Evolutionary conservation across 2,113 vertebrate species (phyloP), one percentile per base, ranked within the genome.

Genomic region (Sus scrofa): DNA sequence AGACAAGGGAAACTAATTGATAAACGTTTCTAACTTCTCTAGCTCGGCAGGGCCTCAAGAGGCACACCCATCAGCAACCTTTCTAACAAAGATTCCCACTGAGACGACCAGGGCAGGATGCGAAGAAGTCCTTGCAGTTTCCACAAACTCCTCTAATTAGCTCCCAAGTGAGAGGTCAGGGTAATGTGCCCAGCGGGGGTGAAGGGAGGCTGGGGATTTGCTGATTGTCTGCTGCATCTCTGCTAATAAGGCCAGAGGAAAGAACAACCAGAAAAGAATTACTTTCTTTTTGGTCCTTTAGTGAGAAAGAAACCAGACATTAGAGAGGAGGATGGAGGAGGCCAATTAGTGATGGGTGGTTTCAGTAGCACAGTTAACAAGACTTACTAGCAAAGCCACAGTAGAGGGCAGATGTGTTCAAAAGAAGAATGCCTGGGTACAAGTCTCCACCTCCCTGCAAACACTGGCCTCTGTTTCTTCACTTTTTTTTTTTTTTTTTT

Each of bases 181-280:
- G 50, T 84, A 93, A 83, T 7, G 18, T 0, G n/a, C n/a, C n/a
- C n/a, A n/a, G n/a, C n/a, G n/a, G n/a, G 6, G 9, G 18, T 37
- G 22, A 75, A 19, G 32, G 81, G 58, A 65, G 83, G 24, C 79
- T 65, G 24, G 89, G 73, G 74, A 84, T 84, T 94, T 96, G 27
- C 63, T 39, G 37, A 90, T 39, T 96, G 26, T 73, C 85, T 94
- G 82, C 54, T 65, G 37, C 56, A 44, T 14, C 39, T 77, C 32
- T 54, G 27, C 63, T 97, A 97, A 97, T 63, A 94, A 97, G 88
- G 32, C 96, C 96, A n/a, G 71, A 73, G 94, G 94, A 95, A 81
- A 32, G 22, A 10, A 68, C 0, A 1, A 22, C 2, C 65, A 56
- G 79, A 37, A 58, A 87, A 92, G 20, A 79, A 26, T 81, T 71